A percentile compares a stretch with the other conserved stretches of the same genome.
Conservation (phyloP, 2,888 invertebrate genomes). For the Trissolcus brochymenae region DNA sequence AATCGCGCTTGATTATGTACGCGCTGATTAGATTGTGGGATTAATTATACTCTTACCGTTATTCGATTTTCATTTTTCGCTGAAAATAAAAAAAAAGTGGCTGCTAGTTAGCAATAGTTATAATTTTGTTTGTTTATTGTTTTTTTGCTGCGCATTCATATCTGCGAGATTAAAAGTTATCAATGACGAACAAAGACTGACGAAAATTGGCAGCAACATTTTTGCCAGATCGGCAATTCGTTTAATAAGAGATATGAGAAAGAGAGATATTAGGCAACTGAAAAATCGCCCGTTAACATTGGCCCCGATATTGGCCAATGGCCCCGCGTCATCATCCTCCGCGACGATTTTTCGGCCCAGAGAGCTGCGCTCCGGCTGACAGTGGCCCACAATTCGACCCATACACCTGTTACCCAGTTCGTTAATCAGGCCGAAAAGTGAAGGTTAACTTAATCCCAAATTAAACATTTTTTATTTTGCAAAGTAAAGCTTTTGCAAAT, state of each 20-base stretch:
- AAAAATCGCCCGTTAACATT: conserved; percentile 67
- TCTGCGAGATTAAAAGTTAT: too few species aligned
- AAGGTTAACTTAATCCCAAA: conserved; percentile 57
- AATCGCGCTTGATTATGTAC: conserved; percentile 40
- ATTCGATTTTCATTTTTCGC: conserved; percentile 10
- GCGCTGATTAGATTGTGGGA: conserved; percentile 26
- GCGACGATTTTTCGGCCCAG: conserved; percentile 57
- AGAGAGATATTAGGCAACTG: conserved; percentile 62
- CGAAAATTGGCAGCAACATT: background rate
- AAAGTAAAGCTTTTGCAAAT: background rate
- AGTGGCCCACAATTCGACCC: conserved; percentile 70
- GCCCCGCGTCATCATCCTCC: conserved; percentile 62
- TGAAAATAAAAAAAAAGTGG: background rate
- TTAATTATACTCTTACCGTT: conserved; percentile 42
- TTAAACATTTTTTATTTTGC: background rate
- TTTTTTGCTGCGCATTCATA: too few species aligned
- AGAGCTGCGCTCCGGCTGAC: conserved; percentile 65
- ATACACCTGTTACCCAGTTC: conserved; percentile 62
- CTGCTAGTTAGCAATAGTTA: background rate
- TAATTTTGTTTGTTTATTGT: background rate
- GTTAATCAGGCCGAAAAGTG: conserved; percentile 62
- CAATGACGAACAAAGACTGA: background rate
- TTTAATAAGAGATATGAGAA: conserved; percentile 28
- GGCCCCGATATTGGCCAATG: conserved; percentile 73
- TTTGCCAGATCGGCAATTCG: background rate